Conservation (phyloP, 1,140 invertebrate genomes). For the Trinorchestia longiramus region DNA sequence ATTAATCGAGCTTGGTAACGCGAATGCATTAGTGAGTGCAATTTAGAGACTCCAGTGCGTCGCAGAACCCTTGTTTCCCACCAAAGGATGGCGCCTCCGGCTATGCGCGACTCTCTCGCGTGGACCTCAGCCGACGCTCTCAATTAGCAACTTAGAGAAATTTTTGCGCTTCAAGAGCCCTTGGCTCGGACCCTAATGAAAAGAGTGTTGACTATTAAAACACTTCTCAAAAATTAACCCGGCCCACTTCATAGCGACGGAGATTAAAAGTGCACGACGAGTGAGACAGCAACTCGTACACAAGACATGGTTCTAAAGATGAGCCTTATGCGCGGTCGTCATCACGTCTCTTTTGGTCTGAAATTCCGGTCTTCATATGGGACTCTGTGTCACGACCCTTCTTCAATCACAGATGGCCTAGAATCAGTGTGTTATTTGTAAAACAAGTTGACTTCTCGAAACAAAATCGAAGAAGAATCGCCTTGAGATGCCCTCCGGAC, state of each 20-base stretch:
- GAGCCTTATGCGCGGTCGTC: not conserved
- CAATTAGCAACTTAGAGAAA: slow-evolving; percentile 66
- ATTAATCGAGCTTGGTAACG: not conserved
- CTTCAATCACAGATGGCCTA: slow-evolving; percentile 67
- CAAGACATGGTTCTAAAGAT: not conserved
- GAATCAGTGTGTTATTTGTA: slow-evolving; percentile 67
- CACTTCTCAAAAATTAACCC: slow-evolving; percentile 67
- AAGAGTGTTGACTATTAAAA: slow-evolving; percentile 67
- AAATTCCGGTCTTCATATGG: not conserved
- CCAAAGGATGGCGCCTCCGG: slow-evolving; percentile 42
- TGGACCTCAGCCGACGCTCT: slow-evolving; percentile 62
- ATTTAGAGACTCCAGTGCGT: slow-evolving; percentile 13
- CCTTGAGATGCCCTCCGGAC: slow-evolving; percentile 47
- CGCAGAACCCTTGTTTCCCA: slow-evolving; percentile 41
- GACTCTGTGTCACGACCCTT: slow-evolving; percentile 53
- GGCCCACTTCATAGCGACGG: slow-evolving; percentile 66
- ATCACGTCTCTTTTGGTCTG: slow-evolving; percentile 50
- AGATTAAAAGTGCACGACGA: slow-evolving; percentile 65
- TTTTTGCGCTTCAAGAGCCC: slow-evolving; percentile 66
- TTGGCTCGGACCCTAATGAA: slow-evolving; percentile 66
- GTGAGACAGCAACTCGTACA: slow-evolving; percentile 55
- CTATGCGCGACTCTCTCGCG: slow-evolving; percentile 58
- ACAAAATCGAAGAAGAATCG: slow-evolving; percentile 59
- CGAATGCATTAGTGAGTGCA: slow-evolving; percentile 16
- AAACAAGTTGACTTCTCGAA: slow-evolving; percentile 66